Percentiles rank a stretch among this genome's conserved stretches.
phyloP scores from a whole-genome alignment of 2,113 vertebrate species.

The Apteryx owenii region DNA sequence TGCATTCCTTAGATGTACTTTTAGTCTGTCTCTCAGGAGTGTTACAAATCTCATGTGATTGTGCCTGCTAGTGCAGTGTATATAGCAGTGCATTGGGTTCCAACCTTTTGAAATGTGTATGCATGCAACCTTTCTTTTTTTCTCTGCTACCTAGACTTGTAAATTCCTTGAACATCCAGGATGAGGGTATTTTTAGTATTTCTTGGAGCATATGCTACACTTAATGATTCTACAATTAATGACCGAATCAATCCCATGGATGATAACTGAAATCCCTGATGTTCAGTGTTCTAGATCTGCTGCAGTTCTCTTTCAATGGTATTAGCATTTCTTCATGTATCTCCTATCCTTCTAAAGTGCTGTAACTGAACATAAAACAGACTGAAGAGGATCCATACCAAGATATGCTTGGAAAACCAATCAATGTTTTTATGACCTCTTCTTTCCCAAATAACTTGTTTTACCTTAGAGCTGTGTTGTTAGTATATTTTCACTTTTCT shows the following conservation, averaged over 20 bases:
- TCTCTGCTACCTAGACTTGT: not conserved
- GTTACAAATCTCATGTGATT: not conserved
- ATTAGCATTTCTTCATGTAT: not conserved
- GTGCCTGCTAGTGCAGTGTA: not conserved
- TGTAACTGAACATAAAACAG: not conserved
- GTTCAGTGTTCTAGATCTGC: not conserved
- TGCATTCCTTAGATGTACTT: not conserved
- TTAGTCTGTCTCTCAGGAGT: not conserved
- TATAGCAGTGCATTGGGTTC: not conserved
- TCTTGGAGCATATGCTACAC: not conserved
- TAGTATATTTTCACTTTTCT: not conserved
- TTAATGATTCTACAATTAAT: constrained; percentile 55
- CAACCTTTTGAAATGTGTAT: constrained; percentile 37
- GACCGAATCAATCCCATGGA: constrained; percentile 18
- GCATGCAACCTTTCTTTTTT: not conserved
- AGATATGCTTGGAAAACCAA: not conserved
- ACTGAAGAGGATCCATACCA: not conserved
- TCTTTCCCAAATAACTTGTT: not conserved
- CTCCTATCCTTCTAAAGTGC: not conserved
- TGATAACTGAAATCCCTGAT: not conserved
- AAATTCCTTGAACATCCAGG: constrained; percentile 28
- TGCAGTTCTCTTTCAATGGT: not conserved
- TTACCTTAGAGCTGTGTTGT: not conserved
- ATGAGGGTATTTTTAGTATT: constrained; percentile 20
- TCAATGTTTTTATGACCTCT: not conserved